phyloP scores from a whole-genome alignment of 2,888 invertebrate species.

The Neocrepidodera transversa region DNA sequence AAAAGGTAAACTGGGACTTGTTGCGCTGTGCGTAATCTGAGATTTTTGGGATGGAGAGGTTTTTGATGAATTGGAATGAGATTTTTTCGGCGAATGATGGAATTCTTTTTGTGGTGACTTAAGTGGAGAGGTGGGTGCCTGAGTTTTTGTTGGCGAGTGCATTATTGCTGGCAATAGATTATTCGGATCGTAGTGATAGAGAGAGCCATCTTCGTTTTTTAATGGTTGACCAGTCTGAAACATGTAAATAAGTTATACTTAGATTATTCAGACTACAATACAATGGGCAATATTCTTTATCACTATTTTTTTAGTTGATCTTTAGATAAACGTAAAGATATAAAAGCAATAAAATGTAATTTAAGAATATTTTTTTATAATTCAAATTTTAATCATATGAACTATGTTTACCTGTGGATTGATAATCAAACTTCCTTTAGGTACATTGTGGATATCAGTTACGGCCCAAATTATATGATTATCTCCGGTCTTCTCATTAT shows the following conservation, averaged over 20 bases:
- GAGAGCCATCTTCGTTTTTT: slow-evolving; percentile 76
- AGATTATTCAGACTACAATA: not conserved
- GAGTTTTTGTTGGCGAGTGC: slow-evolving; percentile 38
- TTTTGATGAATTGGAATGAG: slow-evolving; percentile 26
- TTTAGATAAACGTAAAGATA: too few relatives aligned
- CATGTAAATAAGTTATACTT: too few relatives aligned
- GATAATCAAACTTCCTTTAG: slow-evolving; percentile 86
- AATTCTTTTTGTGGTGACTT: slow-evolving; percentile 42
- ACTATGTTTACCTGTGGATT: slow-evolving; percentile 75
- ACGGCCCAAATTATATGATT: slow-evolving; percentile 83
- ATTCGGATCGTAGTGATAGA: slow-evolving; percentile 79
- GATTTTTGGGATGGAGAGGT: slow-evolving; percentile 49
- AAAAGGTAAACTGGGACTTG: slow-evolving; percentile 58
- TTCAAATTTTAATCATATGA: too few relatives aligned
- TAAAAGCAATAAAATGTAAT: too few relatives aligned
- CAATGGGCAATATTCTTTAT: too few relatives aligned
- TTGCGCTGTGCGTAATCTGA: slow-evolving; percentile 53
- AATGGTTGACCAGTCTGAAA: slow-evolving; percentile 75
- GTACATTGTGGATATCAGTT: slow-evolving; percentile 83
- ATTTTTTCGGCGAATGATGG: slow-evolving; percentile 48
- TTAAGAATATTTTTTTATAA: too few relatives aligned
- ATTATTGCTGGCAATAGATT: slow-evolving; percentile 66
- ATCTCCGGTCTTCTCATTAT: slow-evolving; percentile 14
- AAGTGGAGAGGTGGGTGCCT: slow-evolving; percentile 34
- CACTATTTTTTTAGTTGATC: too few relatives aligned